These are phyloP conservation scores for Bactericera cockerelli DNA, from an alignment of 1,140 invertebrate genomes.

Conservation along the genomic window DNA sequence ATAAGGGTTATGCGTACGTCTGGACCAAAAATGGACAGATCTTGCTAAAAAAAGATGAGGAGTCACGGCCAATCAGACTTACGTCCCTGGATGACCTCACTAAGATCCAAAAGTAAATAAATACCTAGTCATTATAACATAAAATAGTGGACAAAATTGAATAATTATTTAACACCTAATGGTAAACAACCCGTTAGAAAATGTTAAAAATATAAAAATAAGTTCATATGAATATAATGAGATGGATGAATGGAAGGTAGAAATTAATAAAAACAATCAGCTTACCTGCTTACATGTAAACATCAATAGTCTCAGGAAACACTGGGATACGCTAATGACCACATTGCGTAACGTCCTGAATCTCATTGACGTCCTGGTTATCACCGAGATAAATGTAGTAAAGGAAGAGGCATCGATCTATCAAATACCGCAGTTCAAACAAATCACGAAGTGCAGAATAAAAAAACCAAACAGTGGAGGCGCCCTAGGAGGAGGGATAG, in stretches of 20 bases:
- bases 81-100: background rate
- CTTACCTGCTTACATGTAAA: background rate
- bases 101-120: background rate
- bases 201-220: background rate
- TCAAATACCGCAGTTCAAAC: background rate
- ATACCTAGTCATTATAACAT: background rate
- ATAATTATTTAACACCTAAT: background rate
- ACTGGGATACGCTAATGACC: background rate
- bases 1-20: slow-evolving; percentile 12
- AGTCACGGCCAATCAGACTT: background rate
- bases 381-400: background rate
- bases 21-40: slow-evolving; percentile 15
- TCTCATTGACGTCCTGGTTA: background rate
- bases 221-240: background rate
- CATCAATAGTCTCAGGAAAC: background rate
- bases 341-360: background rate
- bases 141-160: too few species aligned
- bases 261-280: background rate
- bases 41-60: slow-evolving; percentile 5
- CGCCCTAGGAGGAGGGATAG: background rate
- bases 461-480: background rate
- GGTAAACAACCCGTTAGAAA: background rate
- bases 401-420: background rate
- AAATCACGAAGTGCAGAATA: background rate
- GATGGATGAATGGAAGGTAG: background rate